Percentiles rank a stretch among this genome's conserved stretches.
Evolutionary conservation across 2,797 vertebrate genomes (phyloP).

Genomic region (Pelobates cultripes): DNA sequence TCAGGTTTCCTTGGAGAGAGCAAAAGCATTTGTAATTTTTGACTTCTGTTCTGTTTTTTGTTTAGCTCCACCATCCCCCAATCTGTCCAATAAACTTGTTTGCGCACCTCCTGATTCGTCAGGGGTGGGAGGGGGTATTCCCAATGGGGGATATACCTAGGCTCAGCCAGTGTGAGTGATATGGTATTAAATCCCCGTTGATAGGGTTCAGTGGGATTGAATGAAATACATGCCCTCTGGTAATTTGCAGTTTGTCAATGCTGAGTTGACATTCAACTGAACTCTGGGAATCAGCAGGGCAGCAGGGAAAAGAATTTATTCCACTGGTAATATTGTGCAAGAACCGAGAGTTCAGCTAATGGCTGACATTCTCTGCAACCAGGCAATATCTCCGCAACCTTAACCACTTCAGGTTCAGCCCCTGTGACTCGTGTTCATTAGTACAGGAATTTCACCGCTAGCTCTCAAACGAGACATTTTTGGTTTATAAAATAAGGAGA

Average conservation of each 20-base stretch:
- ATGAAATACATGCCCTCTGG: conserved; percentile 62
- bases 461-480: conserved; percentile 3
- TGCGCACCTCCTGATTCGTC: conserved; percentile 32
- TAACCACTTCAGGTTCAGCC: conserved; percentile 49
- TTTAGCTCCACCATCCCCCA: conserved; percentile 23
- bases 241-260: conserved; percentile 63
- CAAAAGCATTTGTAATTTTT: conserved; percentile 46
- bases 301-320: conserved; percentile 58
- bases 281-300: conserved; percentile 65
- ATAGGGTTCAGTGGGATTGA: conserved; percentile 64
- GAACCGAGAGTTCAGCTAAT: conserved; percentile 59
- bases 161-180: conserved; percentile 53
- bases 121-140: conserved; percentile 38
- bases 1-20: conserved; percentile 47
- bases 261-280: conserved; percentile 66
- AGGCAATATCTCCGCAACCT: conserved; percentile 53
- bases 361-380: conserved; percentile 62
- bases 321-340: conserved; percentile 54
- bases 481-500: conserved; percentile 2
- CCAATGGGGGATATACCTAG: conserved; percentile 46
- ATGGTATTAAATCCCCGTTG: conserved; percentile 56
- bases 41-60: conserved; percentile 19
- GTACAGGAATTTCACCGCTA: conserved; percentile 37
- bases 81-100: conserved; percentile 52
- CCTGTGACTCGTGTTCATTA: conserved; percentile 40